phyloP scores from a whole-genome alignment of 2,797 vertebrate species.

The Lepilemur ruficaudatus region DNA sequence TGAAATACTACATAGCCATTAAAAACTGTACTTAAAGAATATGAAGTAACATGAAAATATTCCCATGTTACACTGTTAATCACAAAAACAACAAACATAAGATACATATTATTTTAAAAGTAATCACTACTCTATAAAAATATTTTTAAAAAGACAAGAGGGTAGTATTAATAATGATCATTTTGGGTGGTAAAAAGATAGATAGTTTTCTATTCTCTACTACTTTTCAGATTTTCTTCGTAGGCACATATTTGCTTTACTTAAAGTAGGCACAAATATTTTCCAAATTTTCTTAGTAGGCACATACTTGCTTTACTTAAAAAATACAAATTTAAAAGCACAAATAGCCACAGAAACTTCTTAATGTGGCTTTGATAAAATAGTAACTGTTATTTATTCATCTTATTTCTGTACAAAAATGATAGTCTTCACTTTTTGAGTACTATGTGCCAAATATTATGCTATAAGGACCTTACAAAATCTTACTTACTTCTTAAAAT shows the following conservation, averaged over 20 bases:
- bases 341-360: not conserved
- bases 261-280: not conserved
- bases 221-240: not conserved
- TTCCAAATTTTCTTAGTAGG: not conserved
- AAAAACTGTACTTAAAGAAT: not conserved
- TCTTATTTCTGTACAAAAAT: not conserved
- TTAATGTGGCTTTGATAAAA: not conserved
- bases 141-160: not conserved
- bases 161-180: not conserved
- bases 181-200: not conserved
- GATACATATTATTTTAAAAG: not conserved
- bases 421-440: not conserved
- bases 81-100: not conserved
- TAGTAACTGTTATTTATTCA: not conserved
- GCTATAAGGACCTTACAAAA: not conserved
- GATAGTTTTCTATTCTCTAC: not conserved
- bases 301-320: not conserved
- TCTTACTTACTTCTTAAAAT: not conserved
- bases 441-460: not conserved
- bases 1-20: not conserved
- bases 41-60: not conserved
- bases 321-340: not conserved
- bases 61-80: not conserved
- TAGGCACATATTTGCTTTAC: not conserved
- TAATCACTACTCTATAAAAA: not conserved